phyloP scores from a whole-genome alignment of 2,888 invertebrate species.

The Nycteola revayana region DNA sequence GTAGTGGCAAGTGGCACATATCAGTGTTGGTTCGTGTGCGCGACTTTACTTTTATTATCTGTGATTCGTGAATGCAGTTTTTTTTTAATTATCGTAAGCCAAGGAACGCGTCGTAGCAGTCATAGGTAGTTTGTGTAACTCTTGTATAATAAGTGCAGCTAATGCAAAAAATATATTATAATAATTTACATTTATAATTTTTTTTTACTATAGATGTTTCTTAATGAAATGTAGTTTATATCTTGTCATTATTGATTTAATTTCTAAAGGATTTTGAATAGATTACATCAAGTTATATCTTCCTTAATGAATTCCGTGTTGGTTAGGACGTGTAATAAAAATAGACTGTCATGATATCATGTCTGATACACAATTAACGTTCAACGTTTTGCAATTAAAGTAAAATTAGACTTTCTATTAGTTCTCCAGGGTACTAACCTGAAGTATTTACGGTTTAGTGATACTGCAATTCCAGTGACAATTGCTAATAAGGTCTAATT shows the following conservation, averaged over 20 bases:
- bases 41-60: conserved; percentile 56
- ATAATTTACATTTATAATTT: conserved; percentile 43
- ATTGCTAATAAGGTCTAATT: too few relatives aligned
- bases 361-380: too few relatives aligned
- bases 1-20: conserved; percentile 59
- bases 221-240: conserved; percentile 34
- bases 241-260: conserved; percentile 32
- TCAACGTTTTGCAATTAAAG: too few relatives aligned
- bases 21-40: conserved; percentile 57
- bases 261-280: conserved; percentile 35
- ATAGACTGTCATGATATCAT: too few relatives aligned
- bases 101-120: conserved; percentile 36
- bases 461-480: too few relatives aligned
- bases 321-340: too few relatives aligned
- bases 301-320: conserved; percentile 25
- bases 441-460: too few relatives aligned
- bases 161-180: too few relatives aligned
- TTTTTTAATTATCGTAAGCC: conserved; percentile 38
- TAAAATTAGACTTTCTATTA: too few relatives aligned
- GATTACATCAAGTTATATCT: conserved; percentile 29
- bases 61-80: conserved; percentile 71
- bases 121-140: conserved; percentile 42
- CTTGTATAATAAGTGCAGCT: conserved; percentile 48
- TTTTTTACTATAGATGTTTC: conserved; percentile 43
- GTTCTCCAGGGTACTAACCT: too few relatives aligned